phyloP scores from a whole-genome alignment of 1,140 invertebrate species.

The Paramacrobiotus metropolitanus region DNA sequence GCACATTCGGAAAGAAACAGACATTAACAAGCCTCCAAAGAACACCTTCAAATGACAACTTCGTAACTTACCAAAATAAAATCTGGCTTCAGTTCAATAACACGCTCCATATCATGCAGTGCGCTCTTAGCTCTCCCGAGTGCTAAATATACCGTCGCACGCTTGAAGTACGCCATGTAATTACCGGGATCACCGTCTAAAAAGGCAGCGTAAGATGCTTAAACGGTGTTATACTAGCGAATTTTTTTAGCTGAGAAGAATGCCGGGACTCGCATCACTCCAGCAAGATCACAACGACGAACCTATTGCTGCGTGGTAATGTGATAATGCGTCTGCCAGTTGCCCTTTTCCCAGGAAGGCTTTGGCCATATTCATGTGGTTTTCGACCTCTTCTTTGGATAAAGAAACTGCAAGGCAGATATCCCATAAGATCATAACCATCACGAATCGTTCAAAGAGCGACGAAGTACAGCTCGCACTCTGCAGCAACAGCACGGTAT shows the following conservation, averaged over 20 bases:
- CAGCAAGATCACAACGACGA: conserved; percentile 21
- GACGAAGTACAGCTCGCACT: no score
- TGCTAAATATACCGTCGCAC: conserved; percentile 87
- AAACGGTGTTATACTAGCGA: no score
- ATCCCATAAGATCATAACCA: conserved; percentile 1
- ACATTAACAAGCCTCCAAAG: no score
- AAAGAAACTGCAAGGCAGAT: conserved; percentile 11
- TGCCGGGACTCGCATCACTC: no score
- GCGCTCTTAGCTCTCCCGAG: conserved; percentile 86
- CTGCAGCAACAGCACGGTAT: no score
- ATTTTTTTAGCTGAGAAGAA: no score
- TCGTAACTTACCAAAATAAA: conserved; percentile 54
- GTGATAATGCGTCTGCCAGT: conserved; percentile 77
- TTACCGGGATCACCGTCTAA: conserved; percentile 81
- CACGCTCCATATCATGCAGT: conserved; percentile 68
- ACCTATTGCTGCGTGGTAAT: conserved; percentile 96
- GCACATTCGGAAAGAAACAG: conserved; percentile 12
- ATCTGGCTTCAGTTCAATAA: conserved; percentile 76
- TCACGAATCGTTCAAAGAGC: no score
- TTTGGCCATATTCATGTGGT: conserved; percentile 74
- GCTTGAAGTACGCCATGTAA: conserved; percentile 55
- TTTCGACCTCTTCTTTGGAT: conserved; percentile 45
- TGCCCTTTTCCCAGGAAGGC: conserved; percentile 70
- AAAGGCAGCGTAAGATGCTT: conserved; percentile 22
- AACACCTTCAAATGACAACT: no score